Base-by-base conservation (phyloP, 2,113 vertebrate species). In the Cyphomyrus plagiostoma region DNA sequence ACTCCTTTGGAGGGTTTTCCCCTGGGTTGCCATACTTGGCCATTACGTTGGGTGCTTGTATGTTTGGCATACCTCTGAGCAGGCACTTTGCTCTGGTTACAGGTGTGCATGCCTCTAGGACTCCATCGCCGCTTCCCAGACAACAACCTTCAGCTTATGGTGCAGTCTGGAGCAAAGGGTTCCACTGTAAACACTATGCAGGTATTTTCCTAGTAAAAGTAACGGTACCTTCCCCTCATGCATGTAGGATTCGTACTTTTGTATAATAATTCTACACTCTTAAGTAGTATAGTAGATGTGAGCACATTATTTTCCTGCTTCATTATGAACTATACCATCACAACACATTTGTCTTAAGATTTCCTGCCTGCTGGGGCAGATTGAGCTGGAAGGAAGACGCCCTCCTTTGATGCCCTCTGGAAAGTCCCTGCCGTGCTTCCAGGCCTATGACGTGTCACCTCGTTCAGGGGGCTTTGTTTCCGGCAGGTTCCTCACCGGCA, bases 161-260 rank as follows among this genome's bases (percentile, higher is more conserved):
- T 99, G 15, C 98, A 98, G 88, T 99, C 98, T 2, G 98, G 98
- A 93, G 98, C 98, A 89, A 99, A 99, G 91, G 98, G 98, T 6
- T 99, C 98, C 0, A 98, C 98, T 10, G 98, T 99, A 15, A 99
- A 99, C 94, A 99, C 98, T 1, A 99, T 99, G 97, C 98, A 99
- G 98, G 98, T 97, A 93, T 19, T 8, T 23, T 26, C 46, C 30
- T 13, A 26, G 9, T 23, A 21, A 84, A 84, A 48, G 42, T 84
- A 23, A 42, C 19, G 35, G 45, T 50, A 26, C n/a, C n/a, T 11
- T 9, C 46, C 23, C 46, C 82, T 46, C 6, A 77, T 77, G 5
- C 15, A 6, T 48, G 7, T 26, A 46, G 23, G 4, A 49, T 84
- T 48, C 45, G 0, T 46, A 8, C 49, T 56, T 52, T 52, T 52